Base-by-base conservation (phyloP, 2,797 vertebrate genomes). In the Threskiornis aethiopicus region DNA sequence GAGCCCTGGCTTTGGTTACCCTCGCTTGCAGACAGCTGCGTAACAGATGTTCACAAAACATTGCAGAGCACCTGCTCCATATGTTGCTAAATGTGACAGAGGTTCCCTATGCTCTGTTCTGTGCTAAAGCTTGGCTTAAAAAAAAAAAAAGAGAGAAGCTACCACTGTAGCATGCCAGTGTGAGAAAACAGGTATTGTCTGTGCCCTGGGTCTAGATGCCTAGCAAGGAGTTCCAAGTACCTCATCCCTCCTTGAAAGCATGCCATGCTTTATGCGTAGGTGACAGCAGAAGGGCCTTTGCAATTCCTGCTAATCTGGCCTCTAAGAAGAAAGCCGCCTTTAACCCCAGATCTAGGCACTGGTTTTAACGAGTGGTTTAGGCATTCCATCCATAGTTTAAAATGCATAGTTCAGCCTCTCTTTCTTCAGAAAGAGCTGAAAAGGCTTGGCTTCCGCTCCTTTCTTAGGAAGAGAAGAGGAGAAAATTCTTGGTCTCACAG, bases 361-460 rank as follows among this genome's bases (percentile, higher is more conserved):
- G 49, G 19, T 75, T 96, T 91, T 94, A 77, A 51, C 0, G 1
- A 88, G 77, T 19, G 58, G 51, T 80, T 84, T 69, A 29, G 16
- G 52, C 71, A 11, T 77, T 89, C 64, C 26, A 92, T 52, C 33
- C 20, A 1, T 46, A 55, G 66, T 91, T 87, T 66, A 20, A 82
- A 92, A 55, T 49, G 42, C 22, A 21, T 3, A 41, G 75, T 55
- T 84, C n/a, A 73, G 72, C 81, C 59, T 87, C 52, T 46, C 20
- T 78, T 49, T 87, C 37, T 95, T 84, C 67, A 78, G 90, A 76
- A 79, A 17, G 66, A 70, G 55, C 87, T 85, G 87, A 52, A 96
- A 95, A 93, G 64, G 22, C 75, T 84, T 54, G 33, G 76, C 72
- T 96, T 93, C 93, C 28, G 46, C 78, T 96, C 41, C 75, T 89